These are phyloP conservation scores for Hyposmocoma kahamanoa DNA, from an alignment of 1,140 invertebrate genomes.

Conservation along the genomic window DNA sequence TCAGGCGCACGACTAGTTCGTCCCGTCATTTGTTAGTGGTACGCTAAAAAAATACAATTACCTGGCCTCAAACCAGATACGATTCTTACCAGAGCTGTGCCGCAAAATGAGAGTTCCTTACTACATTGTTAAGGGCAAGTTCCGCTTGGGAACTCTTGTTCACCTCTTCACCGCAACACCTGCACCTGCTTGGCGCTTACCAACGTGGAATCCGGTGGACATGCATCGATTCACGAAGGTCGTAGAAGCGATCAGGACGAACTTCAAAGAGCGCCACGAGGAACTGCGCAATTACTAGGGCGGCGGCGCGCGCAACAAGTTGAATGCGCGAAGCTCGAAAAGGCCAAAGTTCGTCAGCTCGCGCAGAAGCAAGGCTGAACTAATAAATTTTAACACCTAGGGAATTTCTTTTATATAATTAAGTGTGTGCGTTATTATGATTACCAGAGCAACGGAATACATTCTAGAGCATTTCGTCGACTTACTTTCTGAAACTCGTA, in stretches of 20 bases:
- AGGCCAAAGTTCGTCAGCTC: conserved; percentile 94
- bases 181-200: conserved; percentile 90
- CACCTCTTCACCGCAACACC: conserved; percentile 94
- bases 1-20: no score
- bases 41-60: no score
- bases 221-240: conserved; percentile 91
- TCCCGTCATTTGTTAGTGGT: no score
- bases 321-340: conserved; percentile 96
- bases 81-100: conserved; percentile 98
- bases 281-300: conserved; percentile 99
- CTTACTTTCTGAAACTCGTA: no score
- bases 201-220: conserved; percentile 89
- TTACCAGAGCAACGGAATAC: no score
- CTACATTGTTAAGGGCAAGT: conserved; percentile 98
- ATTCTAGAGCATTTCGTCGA: no score
- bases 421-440: no score
- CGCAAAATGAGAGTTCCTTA: conserved; percentile 99
- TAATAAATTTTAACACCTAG: background rate
- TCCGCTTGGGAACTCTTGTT: conserved; percentile 94
- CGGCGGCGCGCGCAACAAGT: conserved; percentile 95
- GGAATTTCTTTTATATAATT: no score
- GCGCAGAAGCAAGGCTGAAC: conserved; percentile 87
- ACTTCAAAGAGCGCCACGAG: conserved; percentile 98
- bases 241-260: conserved; percentile 96
- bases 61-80: no score